These are phyloP conservation scores for Mystacornis crossleyi DNA, from an alignment of 2,113 vertebrate species.

Conservation along the genomic window DNA sequence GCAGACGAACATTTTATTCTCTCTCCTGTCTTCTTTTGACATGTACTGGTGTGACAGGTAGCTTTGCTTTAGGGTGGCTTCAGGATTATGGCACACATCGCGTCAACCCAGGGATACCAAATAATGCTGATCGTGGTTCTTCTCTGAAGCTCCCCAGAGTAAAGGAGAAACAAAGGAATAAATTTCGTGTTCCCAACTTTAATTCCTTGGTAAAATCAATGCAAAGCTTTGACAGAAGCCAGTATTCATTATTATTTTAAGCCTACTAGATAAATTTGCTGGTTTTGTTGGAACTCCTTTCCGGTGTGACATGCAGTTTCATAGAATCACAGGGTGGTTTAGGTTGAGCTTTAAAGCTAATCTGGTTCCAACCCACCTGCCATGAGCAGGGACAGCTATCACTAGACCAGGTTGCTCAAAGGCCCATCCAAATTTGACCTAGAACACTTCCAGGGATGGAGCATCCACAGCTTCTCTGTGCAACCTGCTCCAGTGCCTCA, in stretches of 20 bases:
- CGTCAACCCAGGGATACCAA: not conserved
- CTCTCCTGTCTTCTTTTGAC: not conserved
- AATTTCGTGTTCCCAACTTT: not conserved
- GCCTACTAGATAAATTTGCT: not conserved
- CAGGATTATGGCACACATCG: not conserved
- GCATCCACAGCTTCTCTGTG: not conserved
- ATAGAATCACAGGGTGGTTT: not conserved
- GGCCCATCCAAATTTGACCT: not conserved
- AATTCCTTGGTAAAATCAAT: not conserved
- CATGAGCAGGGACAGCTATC: not conserved
- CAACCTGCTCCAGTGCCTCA: not conserved
- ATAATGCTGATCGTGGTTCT: not conserved
- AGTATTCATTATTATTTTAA: not conserved
- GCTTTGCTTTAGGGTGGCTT: not conserved
- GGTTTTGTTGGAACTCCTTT: not conserved
- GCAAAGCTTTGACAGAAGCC: not conserved
- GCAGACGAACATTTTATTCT: not conserved
- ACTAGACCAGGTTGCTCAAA: not conserved
- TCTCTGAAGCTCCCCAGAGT: not conserved
- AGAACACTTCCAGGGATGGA: not conserved
- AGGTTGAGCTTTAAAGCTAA: not conserved
- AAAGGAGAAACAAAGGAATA: not conserved
- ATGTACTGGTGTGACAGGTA: accelerated
- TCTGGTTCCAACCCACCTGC: not conserved
- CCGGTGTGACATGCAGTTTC: not conserved